A percentile compares a stretch with the other conserved stretches of the same genome.
Conservation (phyloP, 2,113 vertebrate genomes). For the Desmodus rotundus region DNA sequence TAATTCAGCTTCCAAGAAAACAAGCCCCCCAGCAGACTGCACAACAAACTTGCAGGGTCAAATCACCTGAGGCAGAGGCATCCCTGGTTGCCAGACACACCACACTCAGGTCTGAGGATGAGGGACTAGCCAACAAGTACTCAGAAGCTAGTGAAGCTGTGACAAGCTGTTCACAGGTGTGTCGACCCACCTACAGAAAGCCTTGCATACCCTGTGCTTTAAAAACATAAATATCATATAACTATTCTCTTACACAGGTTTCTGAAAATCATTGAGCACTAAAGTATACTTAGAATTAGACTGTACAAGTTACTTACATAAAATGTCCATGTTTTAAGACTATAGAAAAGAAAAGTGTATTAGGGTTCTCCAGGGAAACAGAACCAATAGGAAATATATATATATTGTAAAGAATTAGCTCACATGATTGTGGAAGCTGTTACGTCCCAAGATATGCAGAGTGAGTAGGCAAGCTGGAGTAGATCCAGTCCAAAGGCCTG, state of each 20-base stretch:
- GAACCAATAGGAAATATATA: not conserved
- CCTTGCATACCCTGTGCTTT: not conserved
- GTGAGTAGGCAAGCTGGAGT: not conserved
- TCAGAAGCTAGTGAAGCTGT: not conserved
- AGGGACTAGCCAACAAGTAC: not conserved
- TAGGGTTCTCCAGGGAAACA: not conserved
- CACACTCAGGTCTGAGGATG: not conserved
- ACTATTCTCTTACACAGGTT: not conserved
- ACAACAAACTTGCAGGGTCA: not conserved
- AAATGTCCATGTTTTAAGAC: not conserved
- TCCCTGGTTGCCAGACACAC: not conserved
- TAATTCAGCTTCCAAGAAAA: not conserved
- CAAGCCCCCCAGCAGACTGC: not conserved
- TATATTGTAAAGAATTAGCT: not conserved
- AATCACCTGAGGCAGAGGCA: not conserved
- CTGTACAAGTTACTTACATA: not conserved
- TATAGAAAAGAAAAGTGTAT: not conserved
- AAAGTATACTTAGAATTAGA: not conserved
- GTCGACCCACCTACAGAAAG: not conserved
- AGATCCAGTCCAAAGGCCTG: not conserved
- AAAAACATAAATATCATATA: not conserved
- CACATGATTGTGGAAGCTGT: not conserved
- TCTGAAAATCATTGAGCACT: conserved; percentile 13
- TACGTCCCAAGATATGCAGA: not conserved
- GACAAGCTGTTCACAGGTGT: not conserved